phyloP scores from a whole-genome alignment of 1,140 invertebrate genomes.

The Lethocerus indicus region DNA sequence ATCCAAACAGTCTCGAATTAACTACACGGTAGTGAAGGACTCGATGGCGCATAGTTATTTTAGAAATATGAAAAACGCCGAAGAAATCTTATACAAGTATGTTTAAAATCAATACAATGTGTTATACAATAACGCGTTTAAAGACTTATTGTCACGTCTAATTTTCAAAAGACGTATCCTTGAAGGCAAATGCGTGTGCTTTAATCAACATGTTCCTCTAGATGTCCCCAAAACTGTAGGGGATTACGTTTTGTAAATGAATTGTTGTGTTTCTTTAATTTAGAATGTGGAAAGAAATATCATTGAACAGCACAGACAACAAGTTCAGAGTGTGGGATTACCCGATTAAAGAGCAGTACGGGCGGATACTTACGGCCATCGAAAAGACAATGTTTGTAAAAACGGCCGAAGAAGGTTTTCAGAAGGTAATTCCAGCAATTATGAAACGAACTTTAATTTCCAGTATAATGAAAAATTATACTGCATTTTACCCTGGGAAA shows the following conservation, averaged over 20 bases:
- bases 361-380: constrained; percentile 69
- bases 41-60: constrained; percentile 73
- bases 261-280: no score
- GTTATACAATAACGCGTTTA: no score
- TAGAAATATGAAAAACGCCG: constrained; percentile 80
- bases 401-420: constrained; percentile 50
- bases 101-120: no score
- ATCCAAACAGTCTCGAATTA: constrained; percentile 70
- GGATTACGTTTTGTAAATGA: no score
- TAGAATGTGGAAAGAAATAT: constrained; percentile 82
- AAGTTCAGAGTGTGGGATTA: constrained; percentile 84
- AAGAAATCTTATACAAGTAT: no score
- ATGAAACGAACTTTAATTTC: background rate
- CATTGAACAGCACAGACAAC: constrained; percentile 56
- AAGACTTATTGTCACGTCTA: no score
- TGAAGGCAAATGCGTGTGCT: no score
- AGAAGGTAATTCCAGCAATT: constrained; percentile 31
- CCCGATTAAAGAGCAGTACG: constrained; percentile 79
- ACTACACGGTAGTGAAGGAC: constrained; percentile 74
- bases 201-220: no score
- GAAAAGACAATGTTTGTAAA: constrained; percentile 53
- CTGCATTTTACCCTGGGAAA: no score
- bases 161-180: no score
- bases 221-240: no score
- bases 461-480: no score